Base-by-base conservation (phyloP, 2,113 vertebrate species). In the Ammodytes marinus region DNA sequence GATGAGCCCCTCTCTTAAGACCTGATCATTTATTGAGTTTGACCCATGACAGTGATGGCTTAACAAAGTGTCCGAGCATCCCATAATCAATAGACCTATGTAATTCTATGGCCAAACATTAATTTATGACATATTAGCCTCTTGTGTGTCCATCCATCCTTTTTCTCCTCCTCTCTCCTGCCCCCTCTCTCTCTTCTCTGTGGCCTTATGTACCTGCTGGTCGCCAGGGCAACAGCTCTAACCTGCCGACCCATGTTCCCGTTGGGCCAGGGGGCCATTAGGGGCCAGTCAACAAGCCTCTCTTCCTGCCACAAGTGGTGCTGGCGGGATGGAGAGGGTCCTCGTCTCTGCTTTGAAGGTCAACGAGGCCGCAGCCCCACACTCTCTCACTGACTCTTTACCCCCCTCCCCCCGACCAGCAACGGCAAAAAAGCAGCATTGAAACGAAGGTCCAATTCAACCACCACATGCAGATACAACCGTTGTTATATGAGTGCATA, bases 241-340 rank as follows among this genome's bases (percentile, higher is more conserved):
- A 88, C 91, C 77, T 78, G 83, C 80, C 74, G 55, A 89, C 89
- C 90, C 80, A 88, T 89, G 91, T 92, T 93, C 88, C 89, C 82
- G 81, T 27, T 87, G 86, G 91, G 87, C 81, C 87, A 89, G 78
- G 88, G 80, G 89, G 86, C 91, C 90, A 87, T 92, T 91, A 87
- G 74, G 87, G 90, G 92, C 94, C 94, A 91, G 92, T 94, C 93
- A 96, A 95, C 80, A 83, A 94, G 92, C 86, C 91, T 92, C 91
- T 94, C 93, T 92, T 95, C 93, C 92, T 92, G 90, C 91, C 77
- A 93, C 91, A 93, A 94, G 94, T 93, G 92, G 89, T 82, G 73
- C 82, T 92, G 90, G 86, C 82, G 73, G 88, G 82, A 86, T 91
- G 85, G 90, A 94, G 92, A 93, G 93, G 93, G 86, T 73, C 91